These are phyloP conservation scores for Diarsia mendica DNA, from an alignment of 2,888 invertebrate species.

Conservation along the genomic window DNA sequence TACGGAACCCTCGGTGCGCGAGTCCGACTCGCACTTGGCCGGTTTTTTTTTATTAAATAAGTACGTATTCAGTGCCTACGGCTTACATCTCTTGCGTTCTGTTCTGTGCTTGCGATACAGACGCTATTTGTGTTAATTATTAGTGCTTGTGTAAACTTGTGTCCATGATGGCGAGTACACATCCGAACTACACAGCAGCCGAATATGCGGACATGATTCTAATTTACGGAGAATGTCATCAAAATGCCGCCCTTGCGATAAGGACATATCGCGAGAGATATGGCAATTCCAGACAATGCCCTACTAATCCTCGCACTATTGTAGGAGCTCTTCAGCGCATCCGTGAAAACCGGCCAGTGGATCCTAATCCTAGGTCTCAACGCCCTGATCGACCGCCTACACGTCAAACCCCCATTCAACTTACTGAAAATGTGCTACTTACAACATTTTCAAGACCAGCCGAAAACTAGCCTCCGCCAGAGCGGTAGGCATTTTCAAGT, in stretches of 20 bases:
- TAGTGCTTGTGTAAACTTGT: too few species aligned
- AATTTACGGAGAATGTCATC: not conserved
- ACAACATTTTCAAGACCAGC: not conserved
- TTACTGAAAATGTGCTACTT: conserved; percentile 3
- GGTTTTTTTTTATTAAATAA: too few species aligned
- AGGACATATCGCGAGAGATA: not conserved
- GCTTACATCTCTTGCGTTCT: too few species aligned
- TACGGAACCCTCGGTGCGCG: too few species aligned
- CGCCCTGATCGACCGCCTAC: conserved; percentile 1
- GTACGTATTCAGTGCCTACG: too few species aligned
- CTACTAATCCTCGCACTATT: not conserved
- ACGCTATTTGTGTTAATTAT: too few species aligned
- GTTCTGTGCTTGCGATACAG: too few species aligned
- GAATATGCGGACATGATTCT: too few species aligned
- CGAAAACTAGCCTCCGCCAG: conserved; percentile 4
- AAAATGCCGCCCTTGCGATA: conserved; percentile 7
- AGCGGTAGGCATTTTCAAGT: not conserved
- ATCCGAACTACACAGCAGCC: too few species aligned
- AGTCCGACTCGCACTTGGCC: too few species aligned
- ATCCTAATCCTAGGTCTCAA: conserved; percentile 1
- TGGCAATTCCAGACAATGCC: not conserved
- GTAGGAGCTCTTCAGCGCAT: conserved; percentile 2
- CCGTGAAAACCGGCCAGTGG: conserved; percentile 1
- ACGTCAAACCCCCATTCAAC: not conserved
- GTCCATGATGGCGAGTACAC: too few species aligned